These are phyloP conservation scores for Salarias fasciatus DNA, from an alignment of 2,797 vertebrate species.

Conservation along the genomic window DNA sequence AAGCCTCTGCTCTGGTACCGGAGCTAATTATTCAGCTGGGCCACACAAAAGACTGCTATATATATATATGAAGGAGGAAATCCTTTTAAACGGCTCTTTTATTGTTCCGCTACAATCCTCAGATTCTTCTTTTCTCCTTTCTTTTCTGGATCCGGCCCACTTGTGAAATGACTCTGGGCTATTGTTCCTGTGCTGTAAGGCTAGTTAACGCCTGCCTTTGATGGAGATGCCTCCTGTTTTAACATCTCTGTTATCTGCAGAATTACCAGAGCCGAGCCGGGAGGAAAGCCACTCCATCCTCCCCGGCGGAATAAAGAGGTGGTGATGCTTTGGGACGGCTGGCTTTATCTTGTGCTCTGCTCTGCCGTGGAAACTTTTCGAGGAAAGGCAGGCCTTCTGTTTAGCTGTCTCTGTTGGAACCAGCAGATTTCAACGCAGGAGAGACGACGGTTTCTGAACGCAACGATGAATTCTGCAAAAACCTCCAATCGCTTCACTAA, in stretches of 20 bases:
- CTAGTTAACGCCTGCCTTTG: slow-evolving; percentile 72
- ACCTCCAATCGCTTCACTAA: slow-evolving; percentile 29
- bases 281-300: slow-evolving; percentile 70
- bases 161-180: slow-evolving; percentile 76
- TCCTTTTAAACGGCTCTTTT: slow-evolving; percentile 79
- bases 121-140: slow-evolving; percentile 53
- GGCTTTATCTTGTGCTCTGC: slow-evolving; percentile 53
- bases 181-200: slow-evolving; percentile 78
- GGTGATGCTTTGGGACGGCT: slow-evolving; percentile 39
- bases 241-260: slow-evolving; percentile 72
- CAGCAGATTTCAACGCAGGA: slow-evolving; percentile 1
- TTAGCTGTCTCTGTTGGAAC: neutral
- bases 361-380: slow-evolving; percentile 44
- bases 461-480: slow-evolving; percentile 25
- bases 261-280: slow-evolving; percentile 63
- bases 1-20: slow-evolving; percentile 73
- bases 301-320: slow-evolving; percentile 58
- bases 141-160: no score
- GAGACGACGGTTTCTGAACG: neutral
- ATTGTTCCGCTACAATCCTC: slow-evolving; percentile 73
- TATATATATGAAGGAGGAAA: slow-evolving; percentile 75
- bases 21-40: slow-evolving; percentile 75
- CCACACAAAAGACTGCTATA: slow-evolving; percentile 75
- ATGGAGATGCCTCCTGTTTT: slow-evolving; percentile 74
- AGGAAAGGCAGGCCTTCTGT: no score